phyloP scores from a whole-genome alignment of 2,797 vertebrate species.

The Myoxocephalus aenaeus region DNA sequence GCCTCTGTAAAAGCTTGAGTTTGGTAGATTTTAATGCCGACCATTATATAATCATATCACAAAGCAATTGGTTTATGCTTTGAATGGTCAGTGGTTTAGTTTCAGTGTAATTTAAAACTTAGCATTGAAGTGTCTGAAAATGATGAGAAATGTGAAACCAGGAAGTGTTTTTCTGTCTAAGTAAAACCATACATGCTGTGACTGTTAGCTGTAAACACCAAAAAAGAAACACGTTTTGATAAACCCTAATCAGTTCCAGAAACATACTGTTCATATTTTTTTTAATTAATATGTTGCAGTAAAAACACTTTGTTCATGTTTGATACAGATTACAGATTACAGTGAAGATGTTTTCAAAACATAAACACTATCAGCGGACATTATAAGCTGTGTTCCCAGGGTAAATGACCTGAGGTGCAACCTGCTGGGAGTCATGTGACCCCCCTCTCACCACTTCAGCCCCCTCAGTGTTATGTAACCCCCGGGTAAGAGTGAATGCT shows the following conservation, averaged over 20 bases:
- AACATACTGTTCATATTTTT: background rate
- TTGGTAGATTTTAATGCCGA: slow-evolving; percentile 13
- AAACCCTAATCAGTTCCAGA: background rate
- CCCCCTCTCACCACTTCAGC: slow-evolving; percentile 4
- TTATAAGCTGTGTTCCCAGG: slow-evolving; percentile 36
- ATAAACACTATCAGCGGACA: slow-evolving; percentile 10
- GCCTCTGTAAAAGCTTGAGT: slow-evolving; percentile 8
- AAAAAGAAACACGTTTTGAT: background rate
- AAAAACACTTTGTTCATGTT: slow-evolving; percentile 21
- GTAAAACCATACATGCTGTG: background rate
- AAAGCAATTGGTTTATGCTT: background rate
- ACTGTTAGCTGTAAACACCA: background rate
- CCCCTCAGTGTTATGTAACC: slow-evolving; percentile 60
- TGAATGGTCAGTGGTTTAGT: slow-evolving; percentile 2
- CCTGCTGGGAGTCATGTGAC: slow-evolving; percentile 68
- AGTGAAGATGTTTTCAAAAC: slow-evolving; percentile 34
- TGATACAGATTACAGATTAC: slow-evolving; percentile 27
- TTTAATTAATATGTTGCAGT: background rate
- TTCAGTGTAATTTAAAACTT: slow-evolving; percentile 23
- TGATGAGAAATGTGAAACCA: slow-evolving; percentile 6
- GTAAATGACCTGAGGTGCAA: slow-evolving; percentile 49
- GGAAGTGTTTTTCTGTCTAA: background rate
- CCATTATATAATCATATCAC: background rate
- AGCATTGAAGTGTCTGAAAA: background rate
- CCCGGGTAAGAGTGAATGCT: slow-evolving; percentile 31